A percentile compares a stretch with the other conserved stretches of the same genome.
phyloP scores from a whole-genome alignment of 1,140 invertebrate genomes.

The Battus philenor region DNA sequence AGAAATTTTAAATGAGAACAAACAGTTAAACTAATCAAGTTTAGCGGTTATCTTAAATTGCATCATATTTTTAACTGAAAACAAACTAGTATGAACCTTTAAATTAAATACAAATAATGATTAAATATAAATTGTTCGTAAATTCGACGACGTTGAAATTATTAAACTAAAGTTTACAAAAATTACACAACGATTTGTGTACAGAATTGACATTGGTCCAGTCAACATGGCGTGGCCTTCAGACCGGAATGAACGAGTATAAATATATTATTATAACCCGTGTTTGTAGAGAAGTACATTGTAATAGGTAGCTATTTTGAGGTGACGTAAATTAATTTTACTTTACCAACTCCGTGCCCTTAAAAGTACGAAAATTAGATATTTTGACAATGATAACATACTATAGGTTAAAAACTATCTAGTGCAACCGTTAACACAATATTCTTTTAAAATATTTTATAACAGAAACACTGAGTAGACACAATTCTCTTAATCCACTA shows the following conservation, averaged over 20 bases:
- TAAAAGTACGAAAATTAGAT: neutral
- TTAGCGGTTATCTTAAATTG: no score
- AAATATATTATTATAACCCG: constrained; percentile 14
- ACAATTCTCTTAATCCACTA: neutral
- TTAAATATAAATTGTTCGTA: neutral
- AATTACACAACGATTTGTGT: no score
- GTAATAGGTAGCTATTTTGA: constrained; percentile 10
- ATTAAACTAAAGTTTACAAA: neutral
- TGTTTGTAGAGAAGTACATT: constrained; percentile 4
- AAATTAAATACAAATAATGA: no score
- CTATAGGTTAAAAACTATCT: no score
- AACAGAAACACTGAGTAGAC: no score
- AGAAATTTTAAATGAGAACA: no score
- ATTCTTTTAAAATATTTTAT: no score
- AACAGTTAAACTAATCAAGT: no score
- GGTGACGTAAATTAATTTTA: neutral
- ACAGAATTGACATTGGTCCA: constrained; percentile 33
- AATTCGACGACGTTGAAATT: neutral
- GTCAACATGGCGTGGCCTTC: constrained; percentile 35
- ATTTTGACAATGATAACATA: neutral
- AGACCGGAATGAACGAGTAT: constrained; percentile 24
- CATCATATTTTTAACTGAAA: no score
- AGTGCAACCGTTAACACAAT: no score
- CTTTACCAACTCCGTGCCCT: neutral
- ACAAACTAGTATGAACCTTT: no score